Percentiles rank a stretch among this genome's conserved stretches.
phyloP scores from a whole-genome alignment of 1,140 invertebrate species.

The Zaprionus gabonicus region DNA sequence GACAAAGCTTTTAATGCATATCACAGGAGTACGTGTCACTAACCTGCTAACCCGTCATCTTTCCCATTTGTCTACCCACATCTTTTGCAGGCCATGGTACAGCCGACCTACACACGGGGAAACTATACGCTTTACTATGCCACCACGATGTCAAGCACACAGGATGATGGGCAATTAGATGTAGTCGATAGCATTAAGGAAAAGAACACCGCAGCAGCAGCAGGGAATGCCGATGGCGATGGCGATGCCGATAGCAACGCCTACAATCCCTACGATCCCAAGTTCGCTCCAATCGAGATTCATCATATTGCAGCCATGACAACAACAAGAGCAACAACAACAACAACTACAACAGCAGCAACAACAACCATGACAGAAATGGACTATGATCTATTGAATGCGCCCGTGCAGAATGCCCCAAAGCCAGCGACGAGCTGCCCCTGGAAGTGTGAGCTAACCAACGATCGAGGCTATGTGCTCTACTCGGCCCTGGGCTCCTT shows the following conservation, averaged over 20 bases:
- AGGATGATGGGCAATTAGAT: conserved; percentile 73
- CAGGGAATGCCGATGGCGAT: conserved; percentile 12
- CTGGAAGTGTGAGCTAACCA: conserved; percentile 95
- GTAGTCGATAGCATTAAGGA: conserved; percentile 71
- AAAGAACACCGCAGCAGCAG: conserved; percentile 22
- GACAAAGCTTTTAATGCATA: conserved; percentile 28
- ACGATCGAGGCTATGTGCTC: conserved; percentile 94
- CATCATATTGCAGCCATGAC: conserved; percentile 54
- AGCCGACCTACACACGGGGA: conserved; percentile 80
- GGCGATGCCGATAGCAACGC: conserved; percentile 47
- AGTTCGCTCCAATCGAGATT: conserved; percentile 67
- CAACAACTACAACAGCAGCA: conserved; percentile 31
- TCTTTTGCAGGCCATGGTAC: conserved; percentile 63
- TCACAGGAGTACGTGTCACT: neutral
- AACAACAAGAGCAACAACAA: conserved; percentile 31
- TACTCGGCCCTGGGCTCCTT: conserved; percentile 97
- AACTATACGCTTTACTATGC: conserved; percentile 83
- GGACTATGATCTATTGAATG: conserved; percentile 53
- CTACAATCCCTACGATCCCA: conserved; percentile 78
- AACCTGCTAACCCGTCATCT: conserved; percentile 1
- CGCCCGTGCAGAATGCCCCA: conserved; percentile 43
- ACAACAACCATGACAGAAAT: conserved; percentile 41
- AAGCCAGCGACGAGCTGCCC: conserved; percentile 87
- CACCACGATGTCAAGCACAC: conserved; percentile 76
- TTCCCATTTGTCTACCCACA: conserved; percentile 11